Percentiles rank a stretch among this genome's conserved stretches.
These are phyloP conservation scores for Schizaphis graminum DNA, from an alignment of 2,888 invertebrate genomes.

Conservation along the genomic window DNA sequence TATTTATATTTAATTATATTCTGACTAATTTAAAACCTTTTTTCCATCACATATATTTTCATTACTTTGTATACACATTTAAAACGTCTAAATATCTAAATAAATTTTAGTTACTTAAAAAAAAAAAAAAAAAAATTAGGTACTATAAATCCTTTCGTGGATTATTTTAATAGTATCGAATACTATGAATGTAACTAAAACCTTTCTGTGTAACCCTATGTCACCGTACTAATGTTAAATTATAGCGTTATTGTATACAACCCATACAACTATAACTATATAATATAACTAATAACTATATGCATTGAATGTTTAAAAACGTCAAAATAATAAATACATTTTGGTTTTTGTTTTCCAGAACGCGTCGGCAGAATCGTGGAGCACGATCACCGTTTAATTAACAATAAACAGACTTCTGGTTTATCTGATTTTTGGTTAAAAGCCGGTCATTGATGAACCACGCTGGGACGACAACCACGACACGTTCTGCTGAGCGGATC, in stretches of 20 bases:
- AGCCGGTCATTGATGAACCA: constrained; percentile 57
- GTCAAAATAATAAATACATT: neutral
- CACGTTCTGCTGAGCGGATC: neutral
- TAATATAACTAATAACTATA: too few relatives aligned
- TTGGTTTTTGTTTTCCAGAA: neutral
- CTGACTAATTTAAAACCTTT: neutral
- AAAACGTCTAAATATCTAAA: neutral
- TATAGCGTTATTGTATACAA: neutral
- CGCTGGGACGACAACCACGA: neutral
- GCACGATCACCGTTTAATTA: neutral
- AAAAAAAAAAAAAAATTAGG: neutral
- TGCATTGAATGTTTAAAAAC: neutral
- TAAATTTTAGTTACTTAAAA: neutral
- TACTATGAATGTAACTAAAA: neutral
- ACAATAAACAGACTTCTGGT: neutral
- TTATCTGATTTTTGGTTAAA: neutral
- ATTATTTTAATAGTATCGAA: neutral
- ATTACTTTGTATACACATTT: neutral
- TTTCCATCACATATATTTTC: neutral
- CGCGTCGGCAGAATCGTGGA: neutral
- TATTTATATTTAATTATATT: neutral
- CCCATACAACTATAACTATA: too few relatives aligned
- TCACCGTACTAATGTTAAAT: neutral
- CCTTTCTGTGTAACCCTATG: neutral
- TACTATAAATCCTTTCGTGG: neutral